phyloP scores from a whole-genome alignment of 2,113 vertebrate species.

The Malurus cyaneus region DNA sequence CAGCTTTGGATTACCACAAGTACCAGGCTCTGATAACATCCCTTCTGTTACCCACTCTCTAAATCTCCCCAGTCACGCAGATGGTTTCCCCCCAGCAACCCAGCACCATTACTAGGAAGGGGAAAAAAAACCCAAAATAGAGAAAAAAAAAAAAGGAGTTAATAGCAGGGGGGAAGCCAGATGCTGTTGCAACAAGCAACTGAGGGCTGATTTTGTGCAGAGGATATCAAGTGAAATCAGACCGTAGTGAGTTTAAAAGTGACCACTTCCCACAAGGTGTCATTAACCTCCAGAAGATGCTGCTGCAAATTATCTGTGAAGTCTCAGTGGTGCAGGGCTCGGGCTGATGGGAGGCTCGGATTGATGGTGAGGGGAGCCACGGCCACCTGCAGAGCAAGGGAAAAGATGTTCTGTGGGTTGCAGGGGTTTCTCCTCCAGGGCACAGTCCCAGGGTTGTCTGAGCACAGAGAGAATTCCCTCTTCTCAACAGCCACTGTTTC shows the following conservation, averaged over 20 bases:
- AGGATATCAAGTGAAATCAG: background rate
- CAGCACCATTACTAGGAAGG: background rate
- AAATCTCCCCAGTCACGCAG: background rate
- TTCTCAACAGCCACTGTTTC: background rate
- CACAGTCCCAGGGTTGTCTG: rapidly evolving
- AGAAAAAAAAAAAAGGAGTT: background rate
- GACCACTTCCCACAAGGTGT: background rate
- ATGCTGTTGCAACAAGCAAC: background rate
- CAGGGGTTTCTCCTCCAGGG: background rate
- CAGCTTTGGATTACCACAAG: conserved; percentile 41
- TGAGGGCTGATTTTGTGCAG: background rate
- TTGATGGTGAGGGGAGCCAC: background rate
- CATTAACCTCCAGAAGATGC: background rate
- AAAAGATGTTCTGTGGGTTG: rapidly evolving
- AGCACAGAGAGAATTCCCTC: background rate
- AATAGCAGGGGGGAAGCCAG: background rate
- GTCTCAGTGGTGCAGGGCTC: background rate
- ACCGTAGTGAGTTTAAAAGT: background rate
- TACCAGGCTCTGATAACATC: background rate
- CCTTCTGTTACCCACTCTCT: background rate
- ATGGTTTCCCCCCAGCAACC: background rate
- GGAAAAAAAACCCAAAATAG: background rate
- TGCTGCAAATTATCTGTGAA: rapidly evolving
- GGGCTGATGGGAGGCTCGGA: rapidly evolving
- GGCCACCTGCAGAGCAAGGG: background rate